Percentiles rank a stretch among this genome's conserved stretches.
Conservation (phyloP, 2,113 vertebrate genomes). For the human region GRCh38 chr13:78572501-78573000, state of each 20-base stretch:
- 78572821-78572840: background rate
- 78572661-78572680: background rate
- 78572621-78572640: background rate
- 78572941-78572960: background rate
- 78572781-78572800: background rate
- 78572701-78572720: background rate
- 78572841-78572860: background rate
- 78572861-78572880: background rate
- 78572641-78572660: background rate
- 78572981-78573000: background rate
- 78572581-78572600: background rate
- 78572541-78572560: background rate
- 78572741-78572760: conserved; percentile 4
- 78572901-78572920: background rate
- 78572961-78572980: background rate
- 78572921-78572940: background rate
- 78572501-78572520: background rate
- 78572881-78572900: background rate
- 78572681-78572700: background rate
- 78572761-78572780: background rate
- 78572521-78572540: background rate
- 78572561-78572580: background rate
- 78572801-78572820: background rate
- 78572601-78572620: background rate
- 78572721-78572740: background rate